phyloP scores from a whole-genome alignment of 2,888 invertebrate genomes.

The Himalopsyche anomala region DNA sequence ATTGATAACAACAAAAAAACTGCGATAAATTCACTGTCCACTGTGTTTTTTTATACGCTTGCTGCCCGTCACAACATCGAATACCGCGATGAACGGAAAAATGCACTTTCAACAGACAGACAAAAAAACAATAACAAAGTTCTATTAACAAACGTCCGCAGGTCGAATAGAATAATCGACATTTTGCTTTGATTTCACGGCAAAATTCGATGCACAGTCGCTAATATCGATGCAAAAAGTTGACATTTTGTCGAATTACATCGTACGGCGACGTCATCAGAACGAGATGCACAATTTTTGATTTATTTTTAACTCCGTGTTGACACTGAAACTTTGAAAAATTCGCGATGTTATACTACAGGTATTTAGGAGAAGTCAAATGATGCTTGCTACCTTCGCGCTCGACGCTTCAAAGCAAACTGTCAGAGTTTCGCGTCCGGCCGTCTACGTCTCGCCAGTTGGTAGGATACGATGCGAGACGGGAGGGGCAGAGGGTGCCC shows the following conservation, averaged over 20 bases:
- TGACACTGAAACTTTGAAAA: slow-evolving; percentile 36
- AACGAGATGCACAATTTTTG: slow-evolving; percentile 39
- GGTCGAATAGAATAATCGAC: slow-evolving; percentile 28
- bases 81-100: slow-evolving; percentile 15
- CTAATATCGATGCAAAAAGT: neutral
- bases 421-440: slow-evolving; percentile 33
- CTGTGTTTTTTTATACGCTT: slow-evolving; percentile 15
- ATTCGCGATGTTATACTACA: slow-evolving; percentile 11
- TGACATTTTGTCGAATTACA: slow-evolving; percentile 41
- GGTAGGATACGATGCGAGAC: slow-evolving; percentile 4
- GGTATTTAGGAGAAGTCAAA: neutral
- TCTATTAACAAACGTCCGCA: slow-evolving; percentile 40
- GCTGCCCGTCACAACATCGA: slow-evolving; percentile 28
- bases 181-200: slow-evolving; percentile 36
- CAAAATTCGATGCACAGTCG: slow-evolving; percentile 11
- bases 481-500: slow-evolving; percentile 6
- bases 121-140: slow-evolving; percentile 40
- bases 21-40: slow-evolving; percentile 16
- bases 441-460: slow-evolving; percentile 29
- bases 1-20: slow-evolving; percentile 33
- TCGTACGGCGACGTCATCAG: slow-evolving; percentile 36
- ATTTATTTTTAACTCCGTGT: slow-evolving; percentile 2
- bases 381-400: neutral
- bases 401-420: slow-evolving; percentile 19
- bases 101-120: slow-evolving; percentile 24